Base-by-base conservation (phyloP, 2,113 vertebrate genomes). In the Malurus cyaneus region DNA sequence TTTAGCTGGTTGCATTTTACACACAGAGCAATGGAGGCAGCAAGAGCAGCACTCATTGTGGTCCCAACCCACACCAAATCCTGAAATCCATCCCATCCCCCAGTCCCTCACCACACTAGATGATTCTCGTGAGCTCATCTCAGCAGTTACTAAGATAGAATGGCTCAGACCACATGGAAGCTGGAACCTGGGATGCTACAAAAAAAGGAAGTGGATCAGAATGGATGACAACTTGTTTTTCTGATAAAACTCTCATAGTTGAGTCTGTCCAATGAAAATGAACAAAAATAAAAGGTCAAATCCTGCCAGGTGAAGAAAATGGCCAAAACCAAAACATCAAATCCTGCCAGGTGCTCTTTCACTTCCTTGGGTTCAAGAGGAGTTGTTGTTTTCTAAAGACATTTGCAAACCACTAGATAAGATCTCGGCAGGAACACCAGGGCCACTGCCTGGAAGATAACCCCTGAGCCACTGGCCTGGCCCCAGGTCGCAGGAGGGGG, bases 261-360 rank as follows among this genome's bases (percentile, higher is more conserved):
- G 28, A 82, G 62, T 67, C n/a, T 82, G 50, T 71, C 46, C 3
- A 16, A 89, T 80, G 41, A 86, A 94, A 91, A 80, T 47, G 31
- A 32, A 24, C 57, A 78, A 80, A 89, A 81, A 2, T 16, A 71
- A 83, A 90, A 90, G 41, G 80, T 76, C 76, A 90, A 20, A 96
- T 92, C 80, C 64, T 86, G 72, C 72, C 50, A 93, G 76, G 76
- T 86, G 31, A 86, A 57, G 72, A 86, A 93, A 86, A 86, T 32
- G 62, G 39, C 44, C 52, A 72, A 82, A 94, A 69, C 2, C 36
- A 83, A 90, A 95, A 92, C 71, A 72, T 82, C 71, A 80, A 17
- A 96, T 91, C 84, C 92, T 92, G 88, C 71, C 81, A 94, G 81
- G 85, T 94, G 59, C 70, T 89, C 70, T 93, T 81, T 92, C 94